phyloP scores from a whole-genome alignment of 2,113 vertebrate species.

The Azemiops feae region DNA sequence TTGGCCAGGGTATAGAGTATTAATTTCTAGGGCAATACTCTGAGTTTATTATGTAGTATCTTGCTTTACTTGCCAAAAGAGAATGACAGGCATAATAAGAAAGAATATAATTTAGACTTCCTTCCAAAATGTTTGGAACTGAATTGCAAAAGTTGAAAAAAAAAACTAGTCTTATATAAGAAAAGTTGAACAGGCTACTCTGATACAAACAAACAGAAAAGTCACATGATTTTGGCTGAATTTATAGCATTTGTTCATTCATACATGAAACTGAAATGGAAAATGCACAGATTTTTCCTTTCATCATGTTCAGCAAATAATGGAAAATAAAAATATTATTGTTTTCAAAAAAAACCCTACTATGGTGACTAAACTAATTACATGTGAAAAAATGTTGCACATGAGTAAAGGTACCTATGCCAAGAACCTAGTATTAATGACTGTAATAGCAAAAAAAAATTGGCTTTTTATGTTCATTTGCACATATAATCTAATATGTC shows the following conservation, averaged over 20 bases:
- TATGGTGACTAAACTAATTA: neutral
- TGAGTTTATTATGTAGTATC: conserved; percentile 17
- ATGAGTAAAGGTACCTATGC: neutral
- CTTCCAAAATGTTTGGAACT: conserved; percentile 28
- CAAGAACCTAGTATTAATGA: neutral
- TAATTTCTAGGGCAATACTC: neutral
- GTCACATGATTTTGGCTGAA: conserved; percentile 7
- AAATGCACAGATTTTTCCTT: conserved; percentile 33
- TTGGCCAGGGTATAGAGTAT: neutral
- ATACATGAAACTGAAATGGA: conserved; percentile 33
- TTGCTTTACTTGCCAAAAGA: conserved; percentile 18
- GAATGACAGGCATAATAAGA: conserved; percentile 3
- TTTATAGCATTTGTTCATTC: conserved; percentile 4
- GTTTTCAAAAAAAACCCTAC: neutral
- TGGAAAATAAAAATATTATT: neutral
- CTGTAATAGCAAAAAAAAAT: conserved; percentile 5
- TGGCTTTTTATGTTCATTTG: conserved; percentile 26
- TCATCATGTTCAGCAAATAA: conserved; percentile 35
- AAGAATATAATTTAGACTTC: neutral
- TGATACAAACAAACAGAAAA: conserved; percentile 9
- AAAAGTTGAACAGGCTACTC: conserved; percentile 23
- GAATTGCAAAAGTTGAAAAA: conserved; percentile 25
- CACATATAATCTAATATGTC: conserved; percentile 7
- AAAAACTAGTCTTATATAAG: conserved; percentile 4
- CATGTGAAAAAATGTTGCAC: neutral